phyloP scores from a whole-genome alignment of 2,113 vertebrate genomes.

The Zapornia atra region DNA sequence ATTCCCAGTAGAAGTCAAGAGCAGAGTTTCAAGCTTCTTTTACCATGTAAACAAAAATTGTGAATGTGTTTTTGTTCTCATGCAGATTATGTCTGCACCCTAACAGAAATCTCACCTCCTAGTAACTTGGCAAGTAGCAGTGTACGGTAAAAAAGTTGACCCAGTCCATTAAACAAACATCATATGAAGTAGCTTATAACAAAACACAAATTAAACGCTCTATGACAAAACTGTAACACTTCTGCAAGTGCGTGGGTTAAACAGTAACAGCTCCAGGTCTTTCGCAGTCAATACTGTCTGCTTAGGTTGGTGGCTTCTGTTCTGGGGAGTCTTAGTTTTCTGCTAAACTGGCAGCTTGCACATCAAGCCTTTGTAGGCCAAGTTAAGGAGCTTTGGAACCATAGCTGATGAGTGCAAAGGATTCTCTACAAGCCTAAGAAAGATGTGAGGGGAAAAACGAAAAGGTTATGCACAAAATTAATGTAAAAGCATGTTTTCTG shows the following conservation, averaged over 20 bases:
- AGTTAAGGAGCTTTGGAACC: neutral
- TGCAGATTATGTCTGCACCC: neutral
- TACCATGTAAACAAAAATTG: neutral
- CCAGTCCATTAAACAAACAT: neutral
- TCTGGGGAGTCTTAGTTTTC: neutral
- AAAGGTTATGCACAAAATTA: neutral
- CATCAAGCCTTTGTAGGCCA: neutral
- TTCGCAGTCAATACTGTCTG: neutral
- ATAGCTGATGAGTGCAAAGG: neutral
- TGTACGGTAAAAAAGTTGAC: neutral
- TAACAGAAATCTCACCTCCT: neutral
- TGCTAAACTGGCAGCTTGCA: neutral
- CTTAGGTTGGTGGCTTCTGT: neutral
- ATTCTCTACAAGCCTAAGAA: neutral
- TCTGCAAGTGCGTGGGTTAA: neutral
- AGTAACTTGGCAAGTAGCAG: accelerated
- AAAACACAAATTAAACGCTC: accelerated
- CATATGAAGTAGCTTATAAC: neutral
- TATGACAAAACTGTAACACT: neutral
- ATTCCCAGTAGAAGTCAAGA: neutral
- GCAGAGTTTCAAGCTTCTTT: neutral
- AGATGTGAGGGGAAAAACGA: accelerated
- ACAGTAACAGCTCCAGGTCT: neutral
- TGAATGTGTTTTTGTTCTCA: neutral
- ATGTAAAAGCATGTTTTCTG: neutral